These are phyloP conservation scores for Cavia porcellus DNA, from an alignment of 2,113 vertebrate genomes.

Conservation along the genomic window DNA sequence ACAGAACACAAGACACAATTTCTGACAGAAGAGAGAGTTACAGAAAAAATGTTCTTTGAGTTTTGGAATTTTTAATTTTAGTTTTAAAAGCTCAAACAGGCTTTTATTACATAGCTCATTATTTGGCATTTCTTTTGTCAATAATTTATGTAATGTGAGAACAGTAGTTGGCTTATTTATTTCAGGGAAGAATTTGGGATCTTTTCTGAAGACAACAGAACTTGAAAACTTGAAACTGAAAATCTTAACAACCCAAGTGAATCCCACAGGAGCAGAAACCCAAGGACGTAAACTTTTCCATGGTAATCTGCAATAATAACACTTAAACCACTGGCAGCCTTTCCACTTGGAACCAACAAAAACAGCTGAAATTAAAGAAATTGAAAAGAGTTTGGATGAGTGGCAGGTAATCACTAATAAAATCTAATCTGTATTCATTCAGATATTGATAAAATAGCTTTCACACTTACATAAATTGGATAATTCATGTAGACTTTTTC, in stretches of 20 bases:
- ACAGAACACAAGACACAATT: background rate
- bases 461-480: slow-evolving; percentile 73
- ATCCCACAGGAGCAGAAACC: slow-evolving; percentile 69
- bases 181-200: background rate
- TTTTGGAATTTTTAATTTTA: slow-evolving; percentile 27
- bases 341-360: slow-evolving; percentile 79
- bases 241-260: slow-evolving; percentile 27
- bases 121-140: slow-evolving; percentile 35
- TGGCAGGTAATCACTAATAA: background rate
- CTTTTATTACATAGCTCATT: slow-evolving; percentile 42
- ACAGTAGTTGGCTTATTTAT: background rate
- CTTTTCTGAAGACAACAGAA: slow-evolving; percentile 58
- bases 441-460: slow-evolving; percentile 65
- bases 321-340: slow-evolving; percentile 57
- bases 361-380: slow-evolving; percentile 79
- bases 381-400: slow-evolving; percentile 30
- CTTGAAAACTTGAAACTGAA: slow-evolving; percentile 54
- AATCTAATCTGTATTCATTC: slow-evolving; percentile 76
- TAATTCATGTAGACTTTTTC: background rate
- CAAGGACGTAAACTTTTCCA: slow-evolving; percentile 52
- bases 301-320: slow-evolving; percentile 44
- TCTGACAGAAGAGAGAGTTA: slow-evolving; percentile 36
- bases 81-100: background rate
- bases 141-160: background rate
- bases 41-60: background rate